phyloP scores from a whole-genome alignment of 2,113 vertebrate species.

The Monarcha castaneiventris region DNA sequence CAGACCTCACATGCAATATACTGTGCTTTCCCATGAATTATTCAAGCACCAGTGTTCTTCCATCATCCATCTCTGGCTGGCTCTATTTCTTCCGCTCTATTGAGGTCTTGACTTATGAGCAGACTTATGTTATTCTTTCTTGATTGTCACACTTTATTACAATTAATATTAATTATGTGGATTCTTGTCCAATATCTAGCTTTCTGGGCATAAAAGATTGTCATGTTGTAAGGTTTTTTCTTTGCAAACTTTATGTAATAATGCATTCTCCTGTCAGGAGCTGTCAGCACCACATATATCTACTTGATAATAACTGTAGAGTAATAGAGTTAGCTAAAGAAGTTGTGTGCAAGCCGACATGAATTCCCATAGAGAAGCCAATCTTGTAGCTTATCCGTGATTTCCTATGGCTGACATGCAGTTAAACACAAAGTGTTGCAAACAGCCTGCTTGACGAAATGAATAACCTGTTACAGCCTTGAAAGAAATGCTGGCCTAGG shows the following conservation, averaged over 20 bases:
- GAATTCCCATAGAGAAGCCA: conserved; percentile 37
- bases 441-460: conserved; percentile 47
- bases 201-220: conserved; percentile 17
- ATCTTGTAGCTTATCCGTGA: conserved; percentile 11
- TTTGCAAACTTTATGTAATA: conserved; percentile 41
- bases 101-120: conserved; percentile 5
- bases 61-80: conserved; percentile 13
- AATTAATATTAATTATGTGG: conserved; percentile 41
- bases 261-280: conserved; percentile 42
- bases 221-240: conserved; percentile 4
- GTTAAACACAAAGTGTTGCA: conserved; percentile 41
- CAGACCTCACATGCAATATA: background rate
- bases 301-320: conserved; percentile 33
- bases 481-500: conserved; percentile 49
- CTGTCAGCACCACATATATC: conserved; percentile 54
- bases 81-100: background rate
- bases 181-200: background rate
- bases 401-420: conserved; percentile 45
- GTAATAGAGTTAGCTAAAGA: conserved; percentile 40
- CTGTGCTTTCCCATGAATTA: conserved; percentile 29
- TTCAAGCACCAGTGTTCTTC: conserved; percentile 14
- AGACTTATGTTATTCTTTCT: conserved; percentile 25
- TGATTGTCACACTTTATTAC: conserved; percentile 35
- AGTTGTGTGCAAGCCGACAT: conserved; percentile 12
- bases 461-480: conserved; percentile 58